Conservation (phyloP, 2,113 vertebrate genomes). For the Takifugu bimaculatus region DNA sequence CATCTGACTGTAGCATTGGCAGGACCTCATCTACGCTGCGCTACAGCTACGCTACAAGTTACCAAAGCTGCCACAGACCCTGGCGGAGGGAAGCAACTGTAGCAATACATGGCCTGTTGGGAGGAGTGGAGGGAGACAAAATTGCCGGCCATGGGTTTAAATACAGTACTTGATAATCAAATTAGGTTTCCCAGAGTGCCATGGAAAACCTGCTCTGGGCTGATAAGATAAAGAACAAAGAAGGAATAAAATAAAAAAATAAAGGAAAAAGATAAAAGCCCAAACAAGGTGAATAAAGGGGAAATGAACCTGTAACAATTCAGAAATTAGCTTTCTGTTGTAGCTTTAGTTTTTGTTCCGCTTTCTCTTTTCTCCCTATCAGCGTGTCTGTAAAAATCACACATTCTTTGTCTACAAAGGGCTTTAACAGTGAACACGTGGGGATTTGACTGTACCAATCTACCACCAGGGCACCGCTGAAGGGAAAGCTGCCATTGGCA, state of each 20-base stretch:
- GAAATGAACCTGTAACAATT: constrained; percentile 55
- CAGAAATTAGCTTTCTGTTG: constrained; percentile 35
- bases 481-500: constrained; percentile 36
- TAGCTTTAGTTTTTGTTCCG: constrained; percentile 3
- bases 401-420: not conserved
- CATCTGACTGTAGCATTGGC: too few relatives aligned
- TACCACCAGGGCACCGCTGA: constrained; percentile 28
- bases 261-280: constrained; percentile 47
- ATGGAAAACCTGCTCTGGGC: constrained; percentile 55
- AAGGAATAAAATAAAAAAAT: constrained; percentile 25
- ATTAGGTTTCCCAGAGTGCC: constrained; percentile 54
- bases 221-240: constrained; percentile 67
- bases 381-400: constrained; percentile 17
- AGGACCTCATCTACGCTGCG: too few relatives aligned
- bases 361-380: constrained; percentile 15
- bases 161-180: constrained; percentile 64
- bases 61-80: too few relatives aligned
- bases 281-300: constrained; percentile 34
- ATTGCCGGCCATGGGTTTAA: constrained; percentile 48
- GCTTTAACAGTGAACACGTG: constrained; percentile 35
- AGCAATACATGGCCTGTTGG: constrained; percentile 9
- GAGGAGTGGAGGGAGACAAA: constrained; percentile 20
- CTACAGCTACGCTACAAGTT: too few relatives aligned
- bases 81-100: too few relatives aligned
- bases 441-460: constrained; percentile 21